Conservation (phyloP, 2,888 invertebrate species). For the Lomographa bimaculata region DNA sequence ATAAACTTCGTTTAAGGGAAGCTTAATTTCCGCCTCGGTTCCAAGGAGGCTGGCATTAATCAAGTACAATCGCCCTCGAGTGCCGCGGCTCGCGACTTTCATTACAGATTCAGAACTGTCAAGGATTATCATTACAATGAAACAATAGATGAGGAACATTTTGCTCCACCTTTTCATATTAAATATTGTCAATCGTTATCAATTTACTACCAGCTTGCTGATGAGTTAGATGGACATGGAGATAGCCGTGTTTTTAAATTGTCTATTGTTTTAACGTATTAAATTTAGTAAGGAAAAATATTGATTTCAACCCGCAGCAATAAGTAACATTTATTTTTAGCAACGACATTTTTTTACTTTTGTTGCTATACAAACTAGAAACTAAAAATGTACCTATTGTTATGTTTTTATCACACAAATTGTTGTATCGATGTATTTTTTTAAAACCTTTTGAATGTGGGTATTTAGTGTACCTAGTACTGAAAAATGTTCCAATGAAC, state of each 20-base stretch:
- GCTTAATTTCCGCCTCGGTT: conserved; percentile 68
- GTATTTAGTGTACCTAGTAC: too few species aligned
- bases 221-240: background rate
- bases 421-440: too few species aligned
- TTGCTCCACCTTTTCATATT: conserved; percentile 12
- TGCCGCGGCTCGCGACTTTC: conserved; percentile 59
- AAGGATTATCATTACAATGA: conserved; percentile 52
- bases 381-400: too few species aligned
- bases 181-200: conserved; percentile 13
- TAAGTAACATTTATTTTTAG: too few species aligned
- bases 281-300: too few species aligned
- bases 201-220: conserved; percentile 1
- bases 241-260: background rate
- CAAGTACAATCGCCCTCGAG: conserved; percentile 60
- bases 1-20: conserved; percentile 70
- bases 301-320: too few species aligned
- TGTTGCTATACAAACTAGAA: too few species aligned
- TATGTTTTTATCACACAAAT: too few species aligned
- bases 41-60: conserved; percentile 67
- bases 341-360: too few species aligned
- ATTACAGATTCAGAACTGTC: conserved; percentile 57
- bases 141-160: conserved; percentile 32
- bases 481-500: too few species aligned
- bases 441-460: too few species aligned
- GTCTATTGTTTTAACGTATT: background rate